Evolutionary conservation across 2,113 vertebrate genomes (phyloP).

Genomic region (Morone chrysops): DNA sequence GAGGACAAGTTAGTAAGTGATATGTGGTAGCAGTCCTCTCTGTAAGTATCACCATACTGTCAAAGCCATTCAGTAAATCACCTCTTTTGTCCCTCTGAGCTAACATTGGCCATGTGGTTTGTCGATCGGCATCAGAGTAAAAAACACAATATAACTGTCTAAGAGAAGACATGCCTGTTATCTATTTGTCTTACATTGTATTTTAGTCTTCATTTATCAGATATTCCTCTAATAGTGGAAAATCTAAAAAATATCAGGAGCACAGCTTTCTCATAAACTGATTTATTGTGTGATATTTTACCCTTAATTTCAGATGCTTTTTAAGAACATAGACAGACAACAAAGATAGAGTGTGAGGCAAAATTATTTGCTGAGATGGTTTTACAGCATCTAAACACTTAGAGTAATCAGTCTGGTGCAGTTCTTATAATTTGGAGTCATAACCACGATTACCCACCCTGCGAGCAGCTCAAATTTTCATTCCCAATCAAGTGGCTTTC

Average conservation of each 20-base stretch:
- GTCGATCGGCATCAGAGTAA: slow-evolving; percentile 33
- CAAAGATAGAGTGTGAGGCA: no score
- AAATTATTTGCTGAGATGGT: not conserved
- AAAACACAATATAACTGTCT: not conserved
- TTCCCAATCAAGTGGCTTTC: not conserved
- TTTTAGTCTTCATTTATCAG: not conserved
- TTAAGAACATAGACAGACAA: no score
- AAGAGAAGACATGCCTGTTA: not conserved
- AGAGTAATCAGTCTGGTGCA: not conserved
- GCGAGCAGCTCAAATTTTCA: not conserved
- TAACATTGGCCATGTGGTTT: not conserved
- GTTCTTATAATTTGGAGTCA: not conserved
- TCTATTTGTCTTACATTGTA: not conserved
- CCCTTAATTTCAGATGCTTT: not conserved
- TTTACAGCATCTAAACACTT: not conserved
- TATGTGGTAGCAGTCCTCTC: not conserved
- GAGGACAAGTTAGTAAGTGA: slow-evolving; percentile 18
- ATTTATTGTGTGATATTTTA: not conserved
- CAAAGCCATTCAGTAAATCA: slow-evolving; percentile 22
- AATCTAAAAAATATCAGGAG: no score
- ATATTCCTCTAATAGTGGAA: not conserved
- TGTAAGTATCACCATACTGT: slow-evolving; percentile 1
- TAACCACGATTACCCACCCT: not conserved
- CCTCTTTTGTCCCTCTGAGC: slow-evolving; percentile 25
- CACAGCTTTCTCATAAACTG: not conserved